Conservation (phyloP, 1,140 invertebrate genomes). For the Bathynomus jamesi region DNA sequence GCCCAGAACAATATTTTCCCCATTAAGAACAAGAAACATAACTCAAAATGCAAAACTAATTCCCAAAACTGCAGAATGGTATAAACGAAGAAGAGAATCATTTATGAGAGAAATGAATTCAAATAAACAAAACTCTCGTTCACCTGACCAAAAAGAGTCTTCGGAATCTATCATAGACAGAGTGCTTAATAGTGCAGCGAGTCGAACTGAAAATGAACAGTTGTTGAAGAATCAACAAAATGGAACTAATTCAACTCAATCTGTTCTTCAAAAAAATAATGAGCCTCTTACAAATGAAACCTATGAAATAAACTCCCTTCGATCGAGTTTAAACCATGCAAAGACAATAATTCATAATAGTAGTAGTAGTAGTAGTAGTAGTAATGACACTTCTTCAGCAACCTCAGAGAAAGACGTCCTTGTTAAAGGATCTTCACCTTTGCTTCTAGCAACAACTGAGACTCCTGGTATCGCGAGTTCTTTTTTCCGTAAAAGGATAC, state of each 20-base stretch:
- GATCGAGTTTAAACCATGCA: too few relatives aligned
- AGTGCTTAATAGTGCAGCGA: not conserved
- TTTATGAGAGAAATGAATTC: not conserved
- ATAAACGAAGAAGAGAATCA: not conserved
- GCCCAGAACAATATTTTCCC: not conserved
- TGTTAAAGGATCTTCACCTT: not conserved
- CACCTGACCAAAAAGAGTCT: too few relatives aligned
- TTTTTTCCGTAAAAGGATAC: too few relatives aligned
- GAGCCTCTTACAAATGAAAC: too few relatives aligned
- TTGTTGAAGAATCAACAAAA: too few relatives aligned
- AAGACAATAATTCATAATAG: too few relatives aligned
- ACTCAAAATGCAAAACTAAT: too few relatives aligned
- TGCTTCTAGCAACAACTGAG: not conserved
- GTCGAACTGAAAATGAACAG: too few relatives aligned
- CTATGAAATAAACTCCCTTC: too few relatives aligned
- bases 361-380: not conserved
- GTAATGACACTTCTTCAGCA: not conserved
- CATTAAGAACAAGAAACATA: not conserved
- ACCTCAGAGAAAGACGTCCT: not conserved
- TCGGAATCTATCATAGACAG: not conserved
- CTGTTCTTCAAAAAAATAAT: too few relatives aligned
- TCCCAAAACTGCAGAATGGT: not conserved
- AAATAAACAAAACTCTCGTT: not conserved
- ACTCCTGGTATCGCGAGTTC: too few relatives aligned
- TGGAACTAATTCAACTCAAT: too few relatives aligned